Conservation (phyloP, 2,888 invertebrate genomes). For the Apeira syringaria region DNA sequence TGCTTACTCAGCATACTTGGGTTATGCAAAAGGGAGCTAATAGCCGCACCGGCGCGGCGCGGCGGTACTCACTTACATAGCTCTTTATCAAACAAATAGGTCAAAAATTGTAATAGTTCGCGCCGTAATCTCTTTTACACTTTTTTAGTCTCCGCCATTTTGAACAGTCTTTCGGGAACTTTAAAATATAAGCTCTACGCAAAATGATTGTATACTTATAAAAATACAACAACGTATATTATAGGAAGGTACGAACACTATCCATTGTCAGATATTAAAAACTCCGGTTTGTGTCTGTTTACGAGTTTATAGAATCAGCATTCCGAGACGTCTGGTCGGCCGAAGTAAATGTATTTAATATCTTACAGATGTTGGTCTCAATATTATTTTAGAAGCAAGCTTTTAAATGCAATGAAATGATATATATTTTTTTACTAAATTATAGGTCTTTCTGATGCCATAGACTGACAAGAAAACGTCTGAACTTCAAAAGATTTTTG, state of each 20-base stretch:
- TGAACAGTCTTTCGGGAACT: not conserved
- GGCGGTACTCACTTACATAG: slow-evolving; percentile 12
- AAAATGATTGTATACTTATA: slow-evolving; percentile 4
- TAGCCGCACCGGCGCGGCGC: slow-evolving; percentile 18
- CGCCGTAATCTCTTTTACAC: not conserved
- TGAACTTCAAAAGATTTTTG: slow-evolving; percentile 13
- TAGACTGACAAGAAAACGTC: slow-evolving; percentile 1
- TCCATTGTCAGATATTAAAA: slow-evolving; percentile 21
- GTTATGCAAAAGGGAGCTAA: slow-evolving; percentile 45
- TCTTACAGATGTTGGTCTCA: slow-evolving; percentile 15
- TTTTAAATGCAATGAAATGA: no score
- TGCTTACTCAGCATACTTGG: slow-evolving; percentile 66
- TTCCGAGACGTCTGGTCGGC: slow-evolving; percentile 25
- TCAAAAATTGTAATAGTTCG: slow-evolving; percentile 8
- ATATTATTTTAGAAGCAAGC: slow-evolving; percentile 18
- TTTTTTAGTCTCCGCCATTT: not conserved
- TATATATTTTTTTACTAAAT: no score
- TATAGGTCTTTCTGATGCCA: no score
- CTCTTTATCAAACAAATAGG: slow-evolving; percentile 17
- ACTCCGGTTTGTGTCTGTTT: slow-evolving; percentile 20
- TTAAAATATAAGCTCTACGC: slow-evolving; percentile 1
- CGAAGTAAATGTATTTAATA: slow-evolving; percentile 25
- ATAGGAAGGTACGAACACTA: slow-evolving; percentile 9
- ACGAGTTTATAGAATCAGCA: slow-evolving; percentile 25
- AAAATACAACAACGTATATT: slow-evolving; percentile 4